Evolutionary conservation across 1,140 invertebrate species (phyloP).

Genomic region (Orussus abietinus): DNA sequence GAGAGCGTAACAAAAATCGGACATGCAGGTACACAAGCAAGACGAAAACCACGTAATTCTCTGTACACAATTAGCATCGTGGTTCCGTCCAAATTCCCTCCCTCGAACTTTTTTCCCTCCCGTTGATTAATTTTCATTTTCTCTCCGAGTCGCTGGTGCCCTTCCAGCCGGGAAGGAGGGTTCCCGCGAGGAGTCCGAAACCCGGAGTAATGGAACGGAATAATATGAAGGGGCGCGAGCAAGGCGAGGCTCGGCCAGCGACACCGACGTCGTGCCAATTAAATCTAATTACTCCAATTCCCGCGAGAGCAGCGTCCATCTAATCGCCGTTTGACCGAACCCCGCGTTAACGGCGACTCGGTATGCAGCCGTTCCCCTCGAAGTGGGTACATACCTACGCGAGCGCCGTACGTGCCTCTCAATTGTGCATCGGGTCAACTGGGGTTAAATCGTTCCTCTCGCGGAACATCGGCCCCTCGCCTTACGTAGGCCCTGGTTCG

Average conservation of each 20-base stretch:
- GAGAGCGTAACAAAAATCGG: slow-evolving; percentile 4
- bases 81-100: no score
- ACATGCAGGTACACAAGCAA: no score
- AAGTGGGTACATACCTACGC: slow-evolving; percentile 5
- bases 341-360: slow-evolving; percentile 39
- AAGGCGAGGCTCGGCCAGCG: neutral
- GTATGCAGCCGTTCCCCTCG: no score
- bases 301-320: slow-evolving; percentile 43
- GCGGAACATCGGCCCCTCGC: slow-evolving; percentile 27
- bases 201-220: neutral
- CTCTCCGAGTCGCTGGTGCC: no score
- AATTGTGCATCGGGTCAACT: slow-evolving; percentile 35
- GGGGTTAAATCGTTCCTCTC: slow-evolving; percentile 44
- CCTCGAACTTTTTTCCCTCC: no score
- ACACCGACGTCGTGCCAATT: slow-evolving; percentile 37
- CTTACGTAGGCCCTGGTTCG: slow-evolving; percentile 22
- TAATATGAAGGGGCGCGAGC: neutral
- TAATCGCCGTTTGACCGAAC: slow-evolving; percentile 47
- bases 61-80: no score
- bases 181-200: no score
- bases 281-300: slow-evolving; percentile 49
- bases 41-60: no score
- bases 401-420: slow-evolving; percentile 4
- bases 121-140: no score
- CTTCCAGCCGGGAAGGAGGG: no score